phyloP scores from a whole-genome alignment of 2,113 vertebrate genomes.

The Petrocephalus microphthalmus region DNA sequence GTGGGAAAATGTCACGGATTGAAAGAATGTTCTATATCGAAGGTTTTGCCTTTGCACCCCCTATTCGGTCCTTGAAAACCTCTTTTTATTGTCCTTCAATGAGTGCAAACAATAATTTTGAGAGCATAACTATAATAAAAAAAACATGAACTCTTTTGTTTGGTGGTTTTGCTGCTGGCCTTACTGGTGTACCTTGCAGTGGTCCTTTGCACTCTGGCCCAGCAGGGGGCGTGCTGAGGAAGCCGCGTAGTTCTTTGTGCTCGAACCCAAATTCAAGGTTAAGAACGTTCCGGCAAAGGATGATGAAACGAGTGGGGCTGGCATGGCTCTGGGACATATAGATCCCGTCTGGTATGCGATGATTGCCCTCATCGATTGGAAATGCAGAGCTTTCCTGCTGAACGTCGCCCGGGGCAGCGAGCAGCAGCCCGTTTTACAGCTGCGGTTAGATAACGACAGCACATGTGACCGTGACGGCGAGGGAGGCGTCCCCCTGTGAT shows the following conservation, averaged over 20 bases:
- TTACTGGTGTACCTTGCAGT: neutral
- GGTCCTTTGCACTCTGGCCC: neutral
- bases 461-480: neutral
- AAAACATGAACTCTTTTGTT: neutral
- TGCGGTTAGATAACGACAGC: neutral
- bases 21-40: constrained; percentile 12
- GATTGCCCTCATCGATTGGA: neutral
- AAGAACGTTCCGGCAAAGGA: neutral
- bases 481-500: neutral
- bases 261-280: neutral
- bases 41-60: neutral
- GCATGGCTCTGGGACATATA: neutral
- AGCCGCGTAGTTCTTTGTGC: neutral
- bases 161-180: neutral
- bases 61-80: neutral
- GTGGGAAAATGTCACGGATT: neutral
- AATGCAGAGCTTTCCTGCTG: neutral
- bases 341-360: neutral
- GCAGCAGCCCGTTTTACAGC: neutral
- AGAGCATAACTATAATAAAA: constrained; percentile 14
- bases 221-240: neutral
- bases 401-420: neutral
- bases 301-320: too few species aligned
- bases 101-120: constrained; percentile 16
- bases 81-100: constrained; percentile 14